Base-by-base conservation (phyloP, 64 coral and sea anemone species). In the Stichodactyla mertensii region DNA sequence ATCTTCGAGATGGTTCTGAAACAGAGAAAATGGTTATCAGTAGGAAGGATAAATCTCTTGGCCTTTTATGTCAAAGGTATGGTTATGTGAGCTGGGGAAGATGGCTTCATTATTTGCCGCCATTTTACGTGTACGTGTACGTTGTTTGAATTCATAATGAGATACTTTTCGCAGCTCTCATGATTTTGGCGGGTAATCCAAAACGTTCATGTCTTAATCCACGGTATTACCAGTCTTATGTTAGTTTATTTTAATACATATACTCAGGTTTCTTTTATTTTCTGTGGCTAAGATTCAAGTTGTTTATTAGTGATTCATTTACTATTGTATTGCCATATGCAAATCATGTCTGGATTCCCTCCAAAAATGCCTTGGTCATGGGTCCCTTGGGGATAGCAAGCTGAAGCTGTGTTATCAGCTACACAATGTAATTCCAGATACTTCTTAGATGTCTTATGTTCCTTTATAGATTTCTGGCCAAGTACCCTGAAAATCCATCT, bases 21-120 rank as follows among this genome's bases (percentile, higher is more conserved):
- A 27, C 69, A 27, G 91, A 89, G 62, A 97, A 93, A 84, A 93
- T 89, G 79, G 91, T 91, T 23, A 86, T 97, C 16, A 97, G 94
- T 64, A 86, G 94, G 60, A 97, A 97, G 86, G 94, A 97, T 84
- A 97, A 97, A 71, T 97, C 94, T 6, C 91, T 97, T 80, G 94
- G 94, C 52, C 91, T 97, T 61, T 85, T 97, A 5, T 97, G 94
- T 81, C 94, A 97, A 71, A 97, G 92, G 94, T 97, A 97, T 26
- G 80, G 13, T 80, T 52, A 56, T 66, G 26, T 77, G 54, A 7
- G 9, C 23, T 31, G 24, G 67, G 16, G 51, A 70, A 70, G 31
- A 69, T 69, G 52, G 58, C 18, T 51, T 77, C 56, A 82, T 67
- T 77, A 87, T n/a, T 78, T 92, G 70, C 86, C 91, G 91, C 91